Evolutionary conservation across 2,797 vertebrate genomes (phyloP), one percentile per base, ranked within the genome.

Genomic region (Adrianichthys oophorus): DNA sequence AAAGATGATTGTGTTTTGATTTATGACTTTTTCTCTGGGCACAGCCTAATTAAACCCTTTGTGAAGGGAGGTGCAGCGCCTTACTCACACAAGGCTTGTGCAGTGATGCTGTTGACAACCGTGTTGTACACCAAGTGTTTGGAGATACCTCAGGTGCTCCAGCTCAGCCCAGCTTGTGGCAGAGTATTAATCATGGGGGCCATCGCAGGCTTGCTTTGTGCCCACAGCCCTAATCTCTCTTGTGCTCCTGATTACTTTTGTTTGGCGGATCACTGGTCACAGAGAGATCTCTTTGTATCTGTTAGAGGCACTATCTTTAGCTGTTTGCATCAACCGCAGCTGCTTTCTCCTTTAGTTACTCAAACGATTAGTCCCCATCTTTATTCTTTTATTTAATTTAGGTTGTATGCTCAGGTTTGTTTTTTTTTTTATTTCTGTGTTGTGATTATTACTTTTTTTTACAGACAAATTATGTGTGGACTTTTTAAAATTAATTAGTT

Each of bases 121-220:
- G 65, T 64, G 76, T 10, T 37, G 32, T 37, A 37, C 32, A 13
- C 32, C 68, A 59, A 67, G 65, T 83, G 68, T 59, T 68, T 55
- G 59, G 56, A 71, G 68, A 70, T 56, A 78, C 74, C 83, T 75
- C 62, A 66, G 81, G 72, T 82, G 78, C 59, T 58, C 52, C 54
- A 32, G 48, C 61, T 48, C 63, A 50, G 68, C 59, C 24, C 54
- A 48, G 71, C 70, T 45, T 44, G 62, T 85, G 75, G 74, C 58
- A 47, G 41, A 52, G 65, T 70, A 70, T 84, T 63, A 65, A 80
- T 70, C 74, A 80, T 56, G 48, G 50, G 51, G 63, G 57, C 70
- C 52, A 75, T 69, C 65, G 71, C 60, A 71, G 62, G 56, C 59
- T 43, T 14, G 50, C 65, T 74, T 65, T 61, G 59, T 70, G 64